These are phyloP conservation scores for Nasonia longicornis DNA, from an alignment of 1,140 invertebrate species.

Conservation along the genomic window DNA sequence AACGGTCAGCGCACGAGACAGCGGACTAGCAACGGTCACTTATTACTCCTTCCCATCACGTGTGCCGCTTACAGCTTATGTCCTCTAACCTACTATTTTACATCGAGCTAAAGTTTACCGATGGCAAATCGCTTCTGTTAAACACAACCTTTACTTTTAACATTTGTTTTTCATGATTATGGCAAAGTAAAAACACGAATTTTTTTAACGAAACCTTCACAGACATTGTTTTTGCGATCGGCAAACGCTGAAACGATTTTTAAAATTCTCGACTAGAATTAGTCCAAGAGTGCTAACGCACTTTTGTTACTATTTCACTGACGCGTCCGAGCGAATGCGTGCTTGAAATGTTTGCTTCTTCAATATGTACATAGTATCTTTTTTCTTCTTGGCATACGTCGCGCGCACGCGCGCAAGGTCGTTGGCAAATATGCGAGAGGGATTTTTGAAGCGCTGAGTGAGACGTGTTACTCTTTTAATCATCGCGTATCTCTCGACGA, in stretches of 20 bases:
- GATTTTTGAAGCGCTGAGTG: background rate
- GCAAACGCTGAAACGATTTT: no score
- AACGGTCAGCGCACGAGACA: background rate
- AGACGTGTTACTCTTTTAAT: constrained; percentile 11
- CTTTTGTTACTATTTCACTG: constrained; percentile 5
- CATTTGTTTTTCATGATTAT: background rate
- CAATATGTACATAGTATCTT: constrained; percentile 18
- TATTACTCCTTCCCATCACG: no score
- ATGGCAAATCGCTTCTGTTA: background rate
- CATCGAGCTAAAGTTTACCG: background rate
- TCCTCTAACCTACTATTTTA: background rate
- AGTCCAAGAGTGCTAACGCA: background rate
- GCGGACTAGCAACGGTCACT: no score
- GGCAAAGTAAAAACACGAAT: no score
- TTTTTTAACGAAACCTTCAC: no score
- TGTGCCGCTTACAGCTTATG: no score
- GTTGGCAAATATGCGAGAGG: background rate
- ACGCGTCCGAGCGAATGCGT: background rate
- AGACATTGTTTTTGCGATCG: no score
- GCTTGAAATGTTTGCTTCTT: constrained; percentile 10
- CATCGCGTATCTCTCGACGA: background rate
- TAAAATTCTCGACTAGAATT: no score
- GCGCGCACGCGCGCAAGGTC: background rate
- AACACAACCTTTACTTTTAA: background rate
- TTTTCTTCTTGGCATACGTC: background rate